A percentile compares a stretch with the other conserved stretches of the same genome.
phyloP scores from a whole-genome alignment of 2,113 vertebrate species.

The Scortum barcoo region DNA sequence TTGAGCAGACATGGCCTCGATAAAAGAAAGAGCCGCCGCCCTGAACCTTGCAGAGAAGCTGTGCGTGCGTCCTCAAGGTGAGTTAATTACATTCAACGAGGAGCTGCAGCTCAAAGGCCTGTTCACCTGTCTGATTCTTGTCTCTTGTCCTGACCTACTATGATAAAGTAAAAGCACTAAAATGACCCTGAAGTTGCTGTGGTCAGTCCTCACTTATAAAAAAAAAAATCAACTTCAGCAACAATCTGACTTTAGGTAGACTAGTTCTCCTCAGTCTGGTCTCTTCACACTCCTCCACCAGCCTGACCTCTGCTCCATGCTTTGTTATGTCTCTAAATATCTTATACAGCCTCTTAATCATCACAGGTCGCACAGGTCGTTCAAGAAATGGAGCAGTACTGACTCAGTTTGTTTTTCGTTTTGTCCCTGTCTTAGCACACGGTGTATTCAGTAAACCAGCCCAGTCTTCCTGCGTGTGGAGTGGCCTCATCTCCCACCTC shows the following conservation, averaged over 20 bases:
- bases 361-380: background rate
- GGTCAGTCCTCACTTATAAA: background rate
- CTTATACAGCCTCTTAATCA: too few relatives aligned
- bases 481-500: constrained; percentile 90
- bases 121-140: background rate
- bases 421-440: constrained; percentile 76
- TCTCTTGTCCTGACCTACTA: too few relatives aligned
- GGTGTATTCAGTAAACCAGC: constrained; percentile 87
- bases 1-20: constrained; percentile 68
- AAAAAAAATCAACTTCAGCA: too few relatives aligned
- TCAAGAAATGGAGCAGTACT: background rate
- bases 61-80: constrained; percentile 66
- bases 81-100: background rate
- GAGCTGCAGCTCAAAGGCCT: background rate
- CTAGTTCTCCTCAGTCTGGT: background rate
- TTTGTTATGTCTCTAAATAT: background rate
- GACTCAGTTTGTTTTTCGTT: background rate
- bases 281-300: background rate
- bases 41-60: constrained; percentile 76
- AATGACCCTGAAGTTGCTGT: background rate
- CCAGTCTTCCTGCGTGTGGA: constrained; percentile 90
- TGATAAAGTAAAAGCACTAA: background rate
- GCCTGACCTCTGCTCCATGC: background rate
- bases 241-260: background rate
- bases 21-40: constrained; percentile 73